phyloP scores from a whole-genome alignment of 1,140 invertebrate genomes.

The fruit fly (Drosophila melanogaster) region Release_6_plus_ISO1_MT NT_033777.3:8129501-8130000 shows the following conservation, averaged over 20 bases:
- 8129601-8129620: conserved; percentile 38
- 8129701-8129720: conserved; percentile 72
- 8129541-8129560: conserved; percentile 47
- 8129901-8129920: conserved; percentile 19
- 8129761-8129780: conserved; percentile 53
- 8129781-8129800: conserved; percentile 35
- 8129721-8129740: conserved; percentile 52
- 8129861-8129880: conserved; percentile 62
- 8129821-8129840: conserved; percentile 62
- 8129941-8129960: conserved; percentile 15
- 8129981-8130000: neutral
- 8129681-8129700: conserved; percentile 79
- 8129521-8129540: conserved; percentile 69
- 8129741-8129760: conserved; percentile 69
- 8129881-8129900: conserved; percentile 42
- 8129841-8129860: conserved; percentile 27
- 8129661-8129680: conserved; percentile 81
- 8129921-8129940: conserved; percentile 27
- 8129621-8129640: conserved; percentile 78
- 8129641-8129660: conserved; percentile 57
- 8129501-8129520: conserved; percentile 58
- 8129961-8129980: neutral
- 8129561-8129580: conserved; percentile 72
- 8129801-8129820: conserved; percentile 66
- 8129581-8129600: neutral